A percentile compares a stretch with the other conserved stretches of the same genome.
These are phyloP conservation scores for Halocynthia roretzi DNA, from an alignment of 23 tunicate genomes.

Conservation along the genomic window DNA sequence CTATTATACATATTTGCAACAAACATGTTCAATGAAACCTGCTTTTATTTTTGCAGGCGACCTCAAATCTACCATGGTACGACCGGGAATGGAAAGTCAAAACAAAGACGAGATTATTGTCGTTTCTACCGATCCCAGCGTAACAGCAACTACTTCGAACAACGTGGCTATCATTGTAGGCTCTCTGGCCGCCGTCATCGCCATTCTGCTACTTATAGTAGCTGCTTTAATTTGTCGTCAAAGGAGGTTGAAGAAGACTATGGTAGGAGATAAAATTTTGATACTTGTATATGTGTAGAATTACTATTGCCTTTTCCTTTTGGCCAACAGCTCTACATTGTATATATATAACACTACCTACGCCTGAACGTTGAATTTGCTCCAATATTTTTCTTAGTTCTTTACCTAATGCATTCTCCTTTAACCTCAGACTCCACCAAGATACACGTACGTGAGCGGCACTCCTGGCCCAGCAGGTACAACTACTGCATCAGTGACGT, in stretches of 20 bases:
- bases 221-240: conserved; percentile 54
- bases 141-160: conserved; percentile 16
- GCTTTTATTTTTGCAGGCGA: neutral
- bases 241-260: conserved; percentile 47
- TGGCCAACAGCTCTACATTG: too few species aligned
- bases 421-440: conserved; percentile 45
- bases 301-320: neutral
- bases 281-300: neutral
- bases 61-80: neutral
- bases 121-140: conserved; percentile 20
- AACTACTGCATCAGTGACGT: conserved; percentile 2
- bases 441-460: conserved; percentile 34
- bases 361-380: neutral
- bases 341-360: neutral
- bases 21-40: neutral
- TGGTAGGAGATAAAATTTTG: conserved; percentile 29
- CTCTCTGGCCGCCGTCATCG: conserved; percentile 52
- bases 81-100: neutral
- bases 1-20: neutral
- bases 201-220: conserved; percentile 32
- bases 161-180: conserved; percentile 48
- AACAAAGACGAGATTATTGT: neutral
- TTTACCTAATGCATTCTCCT: neutral
- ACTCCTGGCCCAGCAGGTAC: neutral
- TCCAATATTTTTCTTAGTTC: neutral